These are phyloP conservation scores for Aphidius colemani DNA, from an alignment of 2,888 invertebrate genomes.

Conservation along the genomic window DNA sequence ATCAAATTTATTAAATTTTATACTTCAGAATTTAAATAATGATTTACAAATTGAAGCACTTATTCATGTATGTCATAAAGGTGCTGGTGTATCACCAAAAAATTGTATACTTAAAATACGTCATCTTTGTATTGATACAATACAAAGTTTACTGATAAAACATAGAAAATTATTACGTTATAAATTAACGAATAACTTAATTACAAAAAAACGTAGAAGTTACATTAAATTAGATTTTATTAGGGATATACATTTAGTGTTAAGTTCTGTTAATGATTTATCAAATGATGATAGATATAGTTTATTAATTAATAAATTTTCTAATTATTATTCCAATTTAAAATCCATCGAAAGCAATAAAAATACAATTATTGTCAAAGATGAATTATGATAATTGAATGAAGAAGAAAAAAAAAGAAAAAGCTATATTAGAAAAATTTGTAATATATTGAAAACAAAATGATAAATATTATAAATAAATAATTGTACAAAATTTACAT, in stretches of 20 bases:
- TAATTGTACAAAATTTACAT: too few relatives aligned
- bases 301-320: slow-evolving; percentile 34
- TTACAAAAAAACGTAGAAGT: slow-evolving; percentile 42
- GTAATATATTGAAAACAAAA: too few relatives aligned
- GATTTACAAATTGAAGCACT: slow-evolving; percentile 54
- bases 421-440: slow-evolving; percentile 45
- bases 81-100: slow-evolving; percentile 46
- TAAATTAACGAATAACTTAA: slow-evolving; percentile 30
- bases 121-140: slow-evolving; percentile 52
- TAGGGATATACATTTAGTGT: slow-evolving; percentile 50
- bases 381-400: slow-evolving; percentile 24
- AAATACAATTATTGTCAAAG: slow-evolving; percentile 16
- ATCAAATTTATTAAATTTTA: slow-evolving; percentile 72
- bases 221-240: slow-evolving; percentile 51
- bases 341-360: too few relatives aligned
- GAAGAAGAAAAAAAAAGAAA: slow-evolving; percentile 32
- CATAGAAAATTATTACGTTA: slow-evolving; percentile 46
- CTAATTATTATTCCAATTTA: too few relatives aligned
- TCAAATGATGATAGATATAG: slow-evolving; percentile 41
- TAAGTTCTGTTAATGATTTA: slow-evolving; percentile 47
- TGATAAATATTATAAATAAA: too few relatives aligned
- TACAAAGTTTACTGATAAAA: slow-evolving; percentile 46
- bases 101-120: slow-evolving; percentile 52
- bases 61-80: slow-evolving; percentile 51
- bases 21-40: slow-evolving; percentile 70